Base-by-base conservation (phyloP, 2,113 vertebrate genomes). In the Rhinogobius similis region DNA sequence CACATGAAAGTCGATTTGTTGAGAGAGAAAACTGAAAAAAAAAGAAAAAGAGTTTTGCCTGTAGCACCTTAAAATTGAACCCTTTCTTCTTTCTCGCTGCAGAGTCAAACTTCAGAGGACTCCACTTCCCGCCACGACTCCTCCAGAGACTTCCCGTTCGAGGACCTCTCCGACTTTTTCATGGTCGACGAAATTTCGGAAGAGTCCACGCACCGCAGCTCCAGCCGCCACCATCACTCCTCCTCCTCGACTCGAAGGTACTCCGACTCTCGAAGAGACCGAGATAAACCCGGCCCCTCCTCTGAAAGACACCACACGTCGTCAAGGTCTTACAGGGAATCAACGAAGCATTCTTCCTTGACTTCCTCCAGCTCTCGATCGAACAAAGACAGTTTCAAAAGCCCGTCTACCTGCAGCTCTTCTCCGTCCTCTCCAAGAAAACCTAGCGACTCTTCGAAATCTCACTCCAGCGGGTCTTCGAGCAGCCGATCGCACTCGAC, bases 101-200 rank as follows among this genome's bases (percentile, higher is more conserved):
- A 63, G 62, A 43, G 39, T 41, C 62, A 43, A 23, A 41, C 32
- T 41, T 43, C 36, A 18, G 62, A 63, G 18, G 62, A 24, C 21
- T 23, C 36, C n/a, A 2, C 32, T 1, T 10, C 21, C 20, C 36
- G 13, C 0, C 7, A n/a, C 0, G 0, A 36, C 20, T 44, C 53
- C 1, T 65, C 46, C 10, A 48, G 55, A 0, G 18, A n/a, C 14
- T 3, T 1, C 13, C 0, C 48, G 12, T 74, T 73, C 36, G 67
- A 85, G 3, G 72, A 82, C 68, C 67, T 86, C 24, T 79, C 81
- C 0, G 86, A 87, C n/a, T 90, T 88, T 70, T 83, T 90, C 38
- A 87, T 79, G 0, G 73, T 90, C 14, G 88, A 88, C 63, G 86
- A 90, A 75, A 65, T 88, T 5, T 44, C 36, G 5, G 82, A 82